Conservation (phyloP, 2,113 vertebrate species). For the Centropristis striata region DNA sequence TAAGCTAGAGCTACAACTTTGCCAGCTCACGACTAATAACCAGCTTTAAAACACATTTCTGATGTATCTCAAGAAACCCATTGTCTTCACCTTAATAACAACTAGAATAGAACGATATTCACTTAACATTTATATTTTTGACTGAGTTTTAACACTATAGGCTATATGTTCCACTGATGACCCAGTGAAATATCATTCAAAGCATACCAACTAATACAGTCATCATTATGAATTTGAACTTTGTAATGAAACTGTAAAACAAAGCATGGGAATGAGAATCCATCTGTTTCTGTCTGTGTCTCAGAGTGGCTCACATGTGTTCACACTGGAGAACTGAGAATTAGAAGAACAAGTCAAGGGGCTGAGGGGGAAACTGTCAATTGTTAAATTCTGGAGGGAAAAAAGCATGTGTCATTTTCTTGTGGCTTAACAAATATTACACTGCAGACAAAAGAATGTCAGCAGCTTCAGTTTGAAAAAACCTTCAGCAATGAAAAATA, state of each 20-base stretch:
- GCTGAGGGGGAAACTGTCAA: conserved; percentile 20
- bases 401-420: conserved; percentile 26
- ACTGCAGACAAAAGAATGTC: conserved; percentile 29
- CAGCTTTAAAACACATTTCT: neutral
- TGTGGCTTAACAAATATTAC: conserved; percentile 11
- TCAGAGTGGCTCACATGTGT: neutral
- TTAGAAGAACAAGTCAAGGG: neutral
- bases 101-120: neutral
- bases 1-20: too few relatives aligned
- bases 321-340: neutral
- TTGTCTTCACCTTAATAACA: neutral
- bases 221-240: neutral
- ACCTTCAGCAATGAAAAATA: conserved; percentile 27
- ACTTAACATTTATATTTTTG: too few relatives aligned
- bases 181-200: neutral
- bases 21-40: too few relatives aligned
- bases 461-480: conserved; percentile 4
- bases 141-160: neutral
- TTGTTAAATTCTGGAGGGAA: neutral
- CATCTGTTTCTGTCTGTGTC: conserved; percentile 10
- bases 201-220: neutral
- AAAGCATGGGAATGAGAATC: neutral
- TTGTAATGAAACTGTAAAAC: neutral
- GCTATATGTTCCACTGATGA: neutral
- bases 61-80: neutral